Evolutionary conservation across 2,888 invertebrate species (phyloP).

Genomic region (Cremastinae sp.): DNA sequence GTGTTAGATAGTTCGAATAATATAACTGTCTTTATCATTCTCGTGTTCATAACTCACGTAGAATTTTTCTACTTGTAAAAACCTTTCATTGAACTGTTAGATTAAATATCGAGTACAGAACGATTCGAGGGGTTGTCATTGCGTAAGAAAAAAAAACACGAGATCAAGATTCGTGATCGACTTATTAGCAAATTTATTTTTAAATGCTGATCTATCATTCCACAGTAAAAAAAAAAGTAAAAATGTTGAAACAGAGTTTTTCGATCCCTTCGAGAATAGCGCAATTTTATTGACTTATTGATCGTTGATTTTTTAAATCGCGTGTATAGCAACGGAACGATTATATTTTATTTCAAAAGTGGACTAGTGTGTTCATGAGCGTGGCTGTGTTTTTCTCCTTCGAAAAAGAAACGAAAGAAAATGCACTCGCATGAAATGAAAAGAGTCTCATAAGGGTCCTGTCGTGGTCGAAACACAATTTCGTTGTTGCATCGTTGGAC

Average conservation of each 20-base stretch:
- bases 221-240: no score
- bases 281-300: background rate
- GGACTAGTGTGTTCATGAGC: conserved; percentile 52
- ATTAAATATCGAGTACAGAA: conserved; percentile 2
- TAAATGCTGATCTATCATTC: background rate
- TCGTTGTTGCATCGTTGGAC: no score
- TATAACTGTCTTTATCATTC: conserved; percentile 17
- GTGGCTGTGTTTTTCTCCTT: conserved; percentile 48
- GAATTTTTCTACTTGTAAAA: conserved; percentile 38
- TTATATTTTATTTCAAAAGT: conserved; percentile 43
- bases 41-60: conserved; percentile 7
- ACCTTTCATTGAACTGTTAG: conserved; percentile 23
- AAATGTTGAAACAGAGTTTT: conserved; percentile 14
- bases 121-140: conserved; percentile 56
- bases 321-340: conserved; percentile 17
- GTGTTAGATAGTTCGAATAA: conserved; percentile 43
- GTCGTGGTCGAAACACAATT: no score
- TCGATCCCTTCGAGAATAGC: background rate
- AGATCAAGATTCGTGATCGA: no score
- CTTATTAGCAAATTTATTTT: no score
- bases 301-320: conserved; percentile 28
- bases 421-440: background rate
- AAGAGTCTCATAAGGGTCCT: background rate
- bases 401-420: background rate
- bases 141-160: background rate